phyloP scores from a whole-genome alignment of 1,140 invertebrate species.

The Leptopilina boulardi region DNA sequence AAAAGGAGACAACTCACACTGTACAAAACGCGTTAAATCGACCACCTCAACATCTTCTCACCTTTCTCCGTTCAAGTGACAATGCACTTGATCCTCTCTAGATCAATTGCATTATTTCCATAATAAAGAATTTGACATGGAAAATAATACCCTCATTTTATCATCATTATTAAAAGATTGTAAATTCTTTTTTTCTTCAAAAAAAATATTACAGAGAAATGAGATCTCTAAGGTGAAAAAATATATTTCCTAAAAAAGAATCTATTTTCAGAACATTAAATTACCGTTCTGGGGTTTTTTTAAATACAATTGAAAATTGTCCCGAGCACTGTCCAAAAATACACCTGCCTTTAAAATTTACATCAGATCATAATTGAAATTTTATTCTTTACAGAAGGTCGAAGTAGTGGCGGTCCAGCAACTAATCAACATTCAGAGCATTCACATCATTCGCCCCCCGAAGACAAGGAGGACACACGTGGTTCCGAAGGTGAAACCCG shows the following conservation, averaged over 20 bases:
- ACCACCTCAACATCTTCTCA: neutral
- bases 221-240: neutral
- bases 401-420: constrained; percentile 78
- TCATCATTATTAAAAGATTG: neutral
- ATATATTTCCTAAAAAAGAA: too few relatives aligned
- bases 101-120: constrained; percentile 5
- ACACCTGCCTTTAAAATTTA: too few relatives aligned
- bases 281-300: too few relatives aligned
- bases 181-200: too few relatives aligned
- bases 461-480: constrained; percentile 76
- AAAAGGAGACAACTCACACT: neutral
- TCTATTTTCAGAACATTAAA: too few relatives aligned
- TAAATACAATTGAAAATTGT: too few relatives aligned
- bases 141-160: constrained; percentile 1
- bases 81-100: constrained; percentile 11
- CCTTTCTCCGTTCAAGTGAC: neutral
- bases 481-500: constrained; percentile 77
- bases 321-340: too few relatives aligned
- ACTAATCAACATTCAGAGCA: constrained; percentile 77
- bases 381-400: constrained; percentile 75
- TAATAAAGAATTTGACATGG: constrained; percentile 1
- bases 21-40: constrained; percentile 5
- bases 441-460: constrained; percentile 73
- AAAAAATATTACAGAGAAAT: too few relatives aligned
- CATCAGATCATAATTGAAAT: too few relatives aligned